Conservation (phyloP, 2,113 vertebrate species). For the Falcunculus frontatus region DNA sequence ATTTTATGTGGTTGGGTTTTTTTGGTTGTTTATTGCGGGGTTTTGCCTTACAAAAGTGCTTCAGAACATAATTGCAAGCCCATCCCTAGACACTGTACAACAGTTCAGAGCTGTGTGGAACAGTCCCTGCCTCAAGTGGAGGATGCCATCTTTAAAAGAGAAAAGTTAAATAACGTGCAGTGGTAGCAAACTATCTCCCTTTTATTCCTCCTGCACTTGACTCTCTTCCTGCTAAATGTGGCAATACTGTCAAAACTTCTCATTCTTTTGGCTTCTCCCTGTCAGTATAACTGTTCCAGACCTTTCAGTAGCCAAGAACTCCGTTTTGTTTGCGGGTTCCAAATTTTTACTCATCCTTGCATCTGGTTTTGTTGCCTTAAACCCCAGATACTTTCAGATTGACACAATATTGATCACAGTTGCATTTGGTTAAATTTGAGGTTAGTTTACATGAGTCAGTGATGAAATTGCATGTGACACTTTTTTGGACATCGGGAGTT, state of each 20-base stretch:
- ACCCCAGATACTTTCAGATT: constrained; percentile 49
- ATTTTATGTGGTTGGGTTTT: neutral
- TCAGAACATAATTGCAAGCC: neutral
- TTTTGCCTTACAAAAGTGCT: neutral
- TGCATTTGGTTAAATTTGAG: constrained; percentile 25
- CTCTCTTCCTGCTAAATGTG: neutral
- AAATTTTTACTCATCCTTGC: constrained; percentile 22
- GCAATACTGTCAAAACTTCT: neutral
- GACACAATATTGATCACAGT: constrained; percentile 45
- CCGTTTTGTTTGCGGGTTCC: neutral
- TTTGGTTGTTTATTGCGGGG: neutral
- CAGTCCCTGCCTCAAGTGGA: neutral
- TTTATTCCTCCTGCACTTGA: neutral
- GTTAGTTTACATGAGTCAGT: constrained; percentile 43
- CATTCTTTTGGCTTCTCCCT: neutral
- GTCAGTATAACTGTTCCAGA: neutral
- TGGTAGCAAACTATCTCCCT: neutral
- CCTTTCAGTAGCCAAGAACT: neutral
- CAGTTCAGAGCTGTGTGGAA: neutral
- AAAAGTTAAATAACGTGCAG: fast-evolving
- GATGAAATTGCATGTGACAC: constrained; percentile 18
- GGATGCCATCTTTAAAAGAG: neutral
- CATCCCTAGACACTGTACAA: neutral
- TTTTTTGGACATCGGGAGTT: constrained; percentile 15
- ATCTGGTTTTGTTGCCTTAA: constrained; percentile 46